Conservation (phyloP, 1,140 invertebrate genomes). For the Harpegnathos saltator region DNA sequence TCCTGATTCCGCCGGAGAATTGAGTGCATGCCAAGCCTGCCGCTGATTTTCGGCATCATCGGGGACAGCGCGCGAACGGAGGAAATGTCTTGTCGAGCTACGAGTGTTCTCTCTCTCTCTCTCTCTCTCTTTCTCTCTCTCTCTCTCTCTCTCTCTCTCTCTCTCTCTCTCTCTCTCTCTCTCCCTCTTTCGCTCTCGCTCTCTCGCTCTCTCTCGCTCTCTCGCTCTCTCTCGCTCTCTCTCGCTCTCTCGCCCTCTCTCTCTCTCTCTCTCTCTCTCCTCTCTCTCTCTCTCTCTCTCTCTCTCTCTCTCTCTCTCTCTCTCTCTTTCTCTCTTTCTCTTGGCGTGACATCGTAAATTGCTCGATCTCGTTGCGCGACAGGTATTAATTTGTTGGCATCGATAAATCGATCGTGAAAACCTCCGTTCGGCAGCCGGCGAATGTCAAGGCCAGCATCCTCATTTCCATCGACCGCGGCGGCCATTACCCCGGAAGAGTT, state of each 20-base stretch:
- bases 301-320: too few relatives aligned
- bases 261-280: too few relatives aligned
- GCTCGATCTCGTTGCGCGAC: not conserved
- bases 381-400: slow-evolving; percentile 65
- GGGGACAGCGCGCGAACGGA: not conserved
- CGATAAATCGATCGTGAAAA: slow-evolving; percentile 35
- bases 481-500: slow-evolving; percentile 76
- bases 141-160: too few relatives aligned
- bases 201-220: too few relatives aligned
- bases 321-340: too few relatives aligned
- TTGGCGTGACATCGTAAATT: slow-evolving; percentile 32
- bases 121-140: too few relatives aligned
- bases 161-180: too few relatives aligned
- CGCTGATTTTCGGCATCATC: not conserved
- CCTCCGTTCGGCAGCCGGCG: slow-evolving; percentile 62
- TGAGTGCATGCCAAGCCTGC: not conserved
- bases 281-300: too few relatives aligned
- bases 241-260: too few relatives aligned
- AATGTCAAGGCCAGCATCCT: slow-evolving; percentile 76
- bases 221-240: too few relatives aligned
- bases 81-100: slow-evolving; percentile 22
- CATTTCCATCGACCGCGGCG: slow-evolving; percentile 66
- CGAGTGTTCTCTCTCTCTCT: too few relatives aligned
- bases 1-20: not conserved
- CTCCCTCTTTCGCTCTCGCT: too few relatives aligned